A percentile compares a stretch with the other conserved stretches of the same genome.
Evolutionary conservation across 2,888 invertebrate genomes (phyloP).

Genomic region (Orthosia gothica): DNA sequence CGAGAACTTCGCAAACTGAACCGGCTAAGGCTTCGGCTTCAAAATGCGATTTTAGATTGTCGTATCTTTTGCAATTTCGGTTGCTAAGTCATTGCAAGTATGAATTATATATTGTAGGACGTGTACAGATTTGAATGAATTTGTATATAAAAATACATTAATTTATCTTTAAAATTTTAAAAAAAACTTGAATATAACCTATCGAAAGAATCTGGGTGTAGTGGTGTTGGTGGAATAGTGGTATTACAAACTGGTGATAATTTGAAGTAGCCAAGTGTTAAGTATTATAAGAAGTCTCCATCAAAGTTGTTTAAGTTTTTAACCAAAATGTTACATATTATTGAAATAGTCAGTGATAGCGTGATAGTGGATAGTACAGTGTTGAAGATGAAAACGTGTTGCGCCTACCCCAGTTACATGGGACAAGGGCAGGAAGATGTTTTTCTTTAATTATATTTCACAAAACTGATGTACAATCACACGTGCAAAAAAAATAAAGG

Average conservation of each 20-base stretch:
- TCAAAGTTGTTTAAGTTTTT: no score
- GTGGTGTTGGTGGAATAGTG: background rate
- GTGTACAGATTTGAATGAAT: background rate
- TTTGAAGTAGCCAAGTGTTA: background rate
- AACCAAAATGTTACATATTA: no score
- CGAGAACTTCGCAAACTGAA: constrained; percentile 38
- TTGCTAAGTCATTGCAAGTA: constrained; percentile 33
- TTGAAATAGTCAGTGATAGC: no score
- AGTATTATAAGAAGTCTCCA: background rate
- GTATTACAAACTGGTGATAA: background rate
- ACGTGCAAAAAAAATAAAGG: no score
- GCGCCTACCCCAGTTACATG: no score
- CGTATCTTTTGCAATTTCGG: constrained; percentile 34
- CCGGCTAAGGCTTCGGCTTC: constrained; percentile 1
- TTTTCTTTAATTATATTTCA: no score
- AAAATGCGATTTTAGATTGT: constrained; percentile 48
- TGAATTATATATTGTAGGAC: constrained; percentile 3
- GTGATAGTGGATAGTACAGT: no score
- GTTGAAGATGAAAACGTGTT: no score
- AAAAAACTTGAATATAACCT: background rate
- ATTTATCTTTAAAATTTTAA: background rate
- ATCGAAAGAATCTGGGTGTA: background rate
- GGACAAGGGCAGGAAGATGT: no score
- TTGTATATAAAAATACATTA: background rate
- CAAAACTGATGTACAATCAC: no score